These are phyloP conservation scores for Eulithis testata DNA, from an alignment of 2,888 invertebrate genomes.

Conservation along the genomic window DNA sequence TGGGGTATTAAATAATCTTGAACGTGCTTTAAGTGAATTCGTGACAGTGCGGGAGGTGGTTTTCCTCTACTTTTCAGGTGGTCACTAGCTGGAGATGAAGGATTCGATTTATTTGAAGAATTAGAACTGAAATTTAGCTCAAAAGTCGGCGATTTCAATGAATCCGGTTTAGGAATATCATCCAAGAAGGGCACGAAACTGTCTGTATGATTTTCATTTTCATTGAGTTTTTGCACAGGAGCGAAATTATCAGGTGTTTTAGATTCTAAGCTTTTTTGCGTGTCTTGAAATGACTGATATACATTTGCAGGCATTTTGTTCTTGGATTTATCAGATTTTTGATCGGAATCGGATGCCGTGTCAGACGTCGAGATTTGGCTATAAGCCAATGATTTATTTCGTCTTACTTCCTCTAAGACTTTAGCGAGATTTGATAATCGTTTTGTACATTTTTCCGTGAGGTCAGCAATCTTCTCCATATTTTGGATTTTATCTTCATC, in stretches of 20 bases:
- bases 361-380: conserved; percentile 71
- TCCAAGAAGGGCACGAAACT: conserved; percentile 59
- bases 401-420: conserved; percentile 78
- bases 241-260: conserved; percentile 40
- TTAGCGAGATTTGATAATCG: conserved; percentile 76
- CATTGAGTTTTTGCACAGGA: conserved; percentile 31
- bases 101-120: conserved; percentile 36
- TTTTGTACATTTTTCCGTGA: conserved; percentile 78
- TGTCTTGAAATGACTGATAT: conserved; percentile 34
- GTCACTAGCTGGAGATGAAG: conserved; percentile 39
- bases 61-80: conserved; percentile 55
- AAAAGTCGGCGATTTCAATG: conserved; percentile 43
- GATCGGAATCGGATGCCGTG: conserved; percentile 66
- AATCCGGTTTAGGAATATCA: conserved; percentile 67
- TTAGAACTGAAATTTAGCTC: conserved; percentile 32
- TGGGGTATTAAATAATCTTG: conserved; percentile 76
- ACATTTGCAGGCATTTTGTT: conserved; percentile 34
- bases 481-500: conserved; percentile 77
- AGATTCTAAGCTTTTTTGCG: conserved; percentile 34
- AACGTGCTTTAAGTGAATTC: conserved; percentile 65
- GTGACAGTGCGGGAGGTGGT: conserved; percentile 76
- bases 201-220: conserved; percentile 39
- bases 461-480: conserved; percentile 79
- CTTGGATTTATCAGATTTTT: conserved; percentile 55
- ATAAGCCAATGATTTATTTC: conserved; percentile 72